These are phyloP conservation scores for Platyscapa corneri DNA, from an alignment of 1,140 invertebrate species.

Conservation along the genomic window DNA sequence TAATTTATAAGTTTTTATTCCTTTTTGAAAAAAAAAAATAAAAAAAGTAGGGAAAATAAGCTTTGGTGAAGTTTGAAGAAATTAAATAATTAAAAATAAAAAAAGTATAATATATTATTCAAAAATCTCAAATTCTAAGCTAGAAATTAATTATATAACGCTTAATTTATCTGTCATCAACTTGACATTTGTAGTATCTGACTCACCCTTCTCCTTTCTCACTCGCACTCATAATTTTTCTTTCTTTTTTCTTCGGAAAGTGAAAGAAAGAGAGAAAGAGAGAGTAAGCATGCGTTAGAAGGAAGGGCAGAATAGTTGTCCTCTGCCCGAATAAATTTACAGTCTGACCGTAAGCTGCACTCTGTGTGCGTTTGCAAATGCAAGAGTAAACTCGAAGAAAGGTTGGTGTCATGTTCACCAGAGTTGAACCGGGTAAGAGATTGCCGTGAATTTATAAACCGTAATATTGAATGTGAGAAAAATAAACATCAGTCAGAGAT, in stretches of 20 bases:
- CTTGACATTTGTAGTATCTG: constrained; percentile 56
- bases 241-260: neutral
- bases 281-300: neutral
- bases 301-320: constrained; percentile 53
- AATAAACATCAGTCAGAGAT: neutral
- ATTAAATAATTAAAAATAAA: too few species aligned
- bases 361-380: constrained; percentile 28
- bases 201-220: neutral
- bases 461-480: constrained; percentile 6
- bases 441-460: constrained; percentile 36
- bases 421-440: neutral
- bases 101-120: too few species aligned
- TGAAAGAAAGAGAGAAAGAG: neutral
- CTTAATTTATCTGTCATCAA: constrained; percentile 65
- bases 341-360: constrained; percentile 52
- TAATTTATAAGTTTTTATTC: too few species aligned
- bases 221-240: neutral
- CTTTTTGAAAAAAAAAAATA: too few species aligned
- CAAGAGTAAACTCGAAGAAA: constrained; percentile 28
- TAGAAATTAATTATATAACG: constrained; percentile 68
- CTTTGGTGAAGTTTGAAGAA: too few species aligned
- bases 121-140: neutral
- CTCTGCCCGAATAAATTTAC: constrained; percentile 61
- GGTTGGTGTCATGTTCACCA: constrained; percentile 2
- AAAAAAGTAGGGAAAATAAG: too few species aligned